A percentile compares a stretch with the other conserved stretches of the same genome.
Conservation (phyloP, 2,113 vertebrate genomes). For the Corvus hawaiiensis region DNA sequence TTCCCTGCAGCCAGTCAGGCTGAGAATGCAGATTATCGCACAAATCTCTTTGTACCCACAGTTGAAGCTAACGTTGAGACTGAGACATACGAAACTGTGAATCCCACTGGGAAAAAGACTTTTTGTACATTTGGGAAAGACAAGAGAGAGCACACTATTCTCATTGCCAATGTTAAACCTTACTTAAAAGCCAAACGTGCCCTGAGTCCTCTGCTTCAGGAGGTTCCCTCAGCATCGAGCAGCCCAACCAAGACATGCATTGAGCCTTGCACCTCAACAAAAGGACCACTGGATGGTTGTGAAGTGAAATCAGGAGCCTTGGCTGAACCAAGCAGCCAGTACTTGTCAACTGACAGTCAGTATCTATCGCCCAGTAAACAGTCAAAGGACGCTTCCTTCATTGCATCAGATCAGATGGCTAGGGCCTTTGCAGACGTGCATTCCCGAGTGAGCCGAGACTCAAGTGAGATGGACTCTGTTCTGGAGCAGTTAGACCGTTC, state of each 20-base stretch:
- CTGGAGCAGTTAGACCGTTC: constrained; percentile 82
- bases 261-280: constrained; percentile 86
- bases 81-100: constrained; percentile 93
- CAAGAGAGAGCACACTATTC: constrained; percentile 97
- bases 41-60: constrained; percentile 97
- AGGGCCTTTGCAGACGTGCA: constrained; percentile 81
- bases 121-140: constrained; percentile 99
- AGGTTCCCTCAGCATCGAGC: constrained; percentile 91
- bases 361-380: constrained; percentile 91
- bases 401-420: constrained; percentile 80
- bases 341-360: constrained; percentile 81
- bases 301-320: constrained; percentile 88
- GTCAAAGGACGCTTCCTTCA: constrained; percentile 75
- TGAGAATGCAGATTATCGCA: constrained; percentile 97
- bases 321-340: constrained; percentile 84
- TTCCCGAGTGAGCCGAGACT: constrained; percentile 76
- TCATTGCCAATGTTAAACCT: constrained; percentile 99
- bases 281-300: constrained; percentile 88
- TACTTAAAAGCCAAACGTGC: constrained; percentile 99
- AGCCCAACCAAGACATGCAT: constrained; percentile 92
- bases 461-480: constrained; percentile 78
- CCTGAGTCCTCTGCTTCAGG: constrained; percentile 96
- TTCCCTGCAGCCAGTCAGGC: constrained; percentile 91
- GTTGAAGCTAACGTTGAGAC: constrained; percentile 94
- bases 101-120: constrained; percentile 96